Percentiles rank a stretch among this genome's conserved stretches.
phyloP scores from a whole-genome alignment of 2,797 vertebrate genomes.

The Limosa lapponica region DNA sequence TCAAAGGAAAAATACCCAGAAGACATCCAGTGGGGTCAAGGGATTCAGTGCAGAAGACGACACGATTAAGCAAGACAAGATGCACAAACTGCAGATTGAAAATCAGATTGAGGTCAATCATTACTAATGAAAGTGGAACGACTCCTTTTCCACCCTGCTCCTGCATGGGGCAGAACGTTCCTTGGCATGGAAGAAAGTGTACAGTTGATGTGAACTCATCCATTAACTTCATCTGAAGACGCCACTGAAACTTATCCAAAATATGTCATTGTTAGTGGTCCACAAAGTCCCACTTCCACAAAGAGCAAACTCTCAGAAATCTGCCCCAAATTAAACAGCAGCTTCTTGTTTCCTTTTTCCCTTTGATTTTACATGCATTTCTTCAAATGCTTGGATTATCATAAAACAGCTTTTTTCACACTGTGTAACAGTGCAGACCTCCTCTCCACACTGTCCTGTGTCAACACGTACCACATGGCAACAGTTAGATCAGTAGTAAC shows the following conservation, averaged over 20 bases:
- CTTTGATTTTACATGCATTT: background rate
- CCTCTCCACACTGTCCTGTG: background rate
- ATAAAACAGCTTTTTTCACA: background rate
- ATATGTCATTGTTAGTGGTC: background rate
- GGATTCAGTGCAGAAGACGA: background rate
- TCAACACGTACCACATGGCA: background rate
- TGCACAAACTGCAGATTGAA: background rate
- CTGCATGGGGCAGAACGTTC: background rate
- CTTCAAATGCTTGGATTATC: background rate
- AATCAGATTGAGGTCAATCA: background rate
- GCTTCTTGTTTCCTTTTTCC: background rate
- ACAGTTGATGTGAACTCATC: background rate
- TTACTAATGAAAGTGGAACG: background rate
- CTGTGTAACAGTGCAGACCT: background rate
- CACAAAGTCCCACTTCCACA: background rate
- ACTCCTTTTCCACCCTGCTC: background rate
- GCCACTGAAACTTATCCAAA: background rate
- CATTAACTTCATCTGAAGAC: background rate
- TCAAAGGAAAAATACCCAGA: background rate
- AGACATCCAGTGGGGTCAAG: background rate
- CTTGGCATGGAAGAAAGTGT: background rate
- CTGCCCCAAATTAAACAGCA: background rate
- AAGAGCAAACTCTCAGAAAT: background rate
- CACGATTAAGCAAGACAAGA: background rate
- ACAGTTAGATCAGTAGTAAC: background rate